A percentile compares a stretch with the other conserved stretches of the same genome.
Evolutionary conservation across 2,113 vertebrate species (phyloP).

Genomic region (Oryzias javanicus): DNA sequence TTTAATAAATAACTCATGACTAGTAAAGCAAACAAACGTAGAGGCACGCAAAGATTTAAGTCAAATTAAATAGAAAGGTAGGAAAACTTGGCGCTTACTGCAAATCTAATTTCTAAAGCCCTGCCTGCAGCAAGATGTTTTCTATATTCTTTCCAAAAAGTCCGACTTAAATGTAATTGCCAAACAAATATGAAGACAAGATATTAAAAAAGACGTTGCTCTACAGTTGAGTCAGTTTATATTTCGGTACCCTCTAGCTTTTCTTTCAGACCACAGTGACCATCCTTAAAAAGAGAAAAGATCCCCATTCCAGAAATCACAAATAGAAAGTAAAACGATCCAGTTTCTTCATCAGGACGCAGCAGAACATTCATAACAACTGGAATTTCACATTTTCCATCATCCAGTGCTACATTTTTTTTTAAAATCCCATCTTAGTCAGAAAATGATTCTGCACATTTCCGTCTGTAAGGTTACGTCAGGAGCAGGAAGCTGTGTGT

Average conservation of each 20-base stretch:
- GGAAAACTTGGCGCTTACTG: slow-evolving; percentile 9
- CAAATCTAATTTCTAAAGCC: slow-evolving; percentile 1
- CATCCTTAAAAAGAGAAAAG: background rate
- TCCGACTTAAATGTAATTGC: background rate
- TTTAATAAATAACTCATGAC: slow-evolving; percentile 1
- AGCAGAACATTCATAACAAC: slow-evolving; percentile 11
- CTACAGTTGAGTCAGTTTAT: no score
- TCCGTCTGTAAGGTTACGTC: slow-evolving; percentile 9
- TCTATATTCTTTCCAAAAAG: background rate
- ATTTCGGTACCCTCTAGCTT: no score
- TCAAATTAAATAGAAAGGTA: background rate
- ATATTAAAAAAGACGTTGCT: no score
- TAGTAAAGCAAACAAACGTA: slow-evolving; percentile 21
- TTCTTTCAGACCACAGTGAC: no score
- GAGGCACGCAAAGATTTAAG: slow-evolving; percentile 16
- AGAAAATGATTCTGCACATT: slow-evolving; percentile 12
- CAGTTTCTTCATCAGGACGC: slow-evolving; percentile 12
- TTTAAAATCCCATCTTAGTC: slow-evolving; percentile 9
- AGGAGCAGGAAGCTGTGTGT: slow-evolving; percentile 12
- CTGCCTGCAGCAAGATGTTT: background rate
- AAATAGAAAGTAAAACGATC: background rate
- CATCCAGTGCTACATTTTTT: slow-evolving; percentile 13
- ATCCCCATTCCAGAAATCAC: background rate
- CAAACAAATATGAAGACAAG: background rate
- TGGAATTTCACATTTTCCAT: slow-evolving; percentile 8